phyloP scores from a whole-genome alignment of 2,797 vertebrate species.

The Aratinga solstitialis region DNA sequence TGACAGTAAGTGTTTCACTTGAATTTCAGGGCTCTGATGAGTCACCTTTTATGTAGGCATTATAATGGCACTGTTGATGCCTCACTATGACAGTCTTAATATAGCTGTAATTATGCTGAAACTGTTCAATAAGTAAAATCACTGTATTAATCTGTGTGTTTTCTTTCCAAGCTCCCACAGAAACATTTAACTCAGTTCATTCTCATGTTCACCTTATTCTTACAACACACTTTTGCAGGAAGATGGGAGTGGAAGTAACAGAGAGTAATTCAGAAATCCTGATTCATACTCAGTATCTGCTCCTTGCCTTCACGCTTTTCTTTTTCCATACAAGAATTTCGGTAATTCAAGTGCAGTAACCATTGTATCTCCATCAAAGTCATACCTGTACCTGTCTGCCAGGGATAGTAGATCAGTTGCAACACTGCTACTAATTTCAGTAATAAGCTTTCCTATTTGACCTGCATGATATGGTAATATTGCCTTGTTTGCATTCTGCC shows the following conservation, averaged over 20 bases:
- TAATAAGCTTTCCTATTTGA: neutral
- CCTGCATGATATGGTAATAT: neutral
- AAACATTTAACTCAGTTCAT: neutral
- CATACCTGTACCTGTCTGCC: neutral
- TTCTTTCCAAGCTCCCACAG: constrained; percentile 30
- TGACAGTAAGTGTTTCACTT: constrained; percentile 58
- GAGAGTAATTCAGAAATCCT: neutral
- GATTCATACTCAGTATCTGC: neutral
- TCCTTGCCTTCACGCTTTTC: neutral
- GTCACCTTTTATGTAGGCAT: constrained; percentile 57
- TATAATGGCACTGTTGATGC: constrained; percentile 60
- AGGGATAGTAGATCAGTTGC: neutral
- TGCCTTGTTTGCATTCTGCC: neutral
- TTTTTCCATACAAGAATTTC: neutral
- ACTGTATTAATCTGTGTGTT: constrained; percentile 60
- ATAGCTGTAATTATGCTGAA: constrained; percentile 53
- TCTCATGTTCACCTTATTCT: neutral
- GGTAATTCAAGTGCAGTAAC: neutral
- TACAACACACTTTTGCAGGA: neutral
- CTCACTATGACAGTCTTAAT: constrained; percentile 55
- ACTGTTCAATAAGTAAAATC: constrained; percentile 49
- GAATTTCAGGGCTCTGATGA: constrained; percentile 48
- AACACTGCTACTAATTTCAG: neutral
- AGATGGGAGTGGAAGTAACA: neutral
- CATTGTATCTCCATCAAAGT: neutral